Base-by-base conservation (phyloP, 1,140 invertebrate species). In the Leptonema lineaticorne region DNA sequence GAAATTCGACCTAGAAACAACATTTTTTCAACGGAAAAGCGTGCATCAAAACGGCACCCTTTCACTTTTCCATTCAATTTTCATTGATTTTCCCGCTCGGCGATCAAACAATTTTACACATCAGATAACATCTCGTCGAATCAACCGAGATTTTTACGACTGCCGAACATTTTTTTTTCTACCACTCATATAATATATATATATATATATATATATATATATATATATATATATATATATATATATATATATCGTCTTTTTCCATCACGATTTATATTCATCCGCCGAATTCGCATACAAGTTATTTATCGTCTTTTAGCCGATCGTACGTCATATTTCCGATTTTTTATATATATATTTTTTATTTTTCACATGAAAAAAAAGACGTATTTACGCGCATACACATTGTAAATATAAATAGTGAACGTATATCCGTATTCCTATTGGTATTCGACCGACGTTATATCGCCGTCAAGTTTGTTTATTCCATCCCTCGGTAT, bases 361-460 rank as follows among this genome's bases (percentile, higher is more conserved):
- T 41, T 41, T 41, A n/a, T n/a, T n/a, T 45, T 45, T 45, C 37
- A 45, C 16, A 45, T 45, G 16, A 3, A 45, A 9, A 45, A 45
- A n/a, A 45, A n/a, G 16, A 3, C 16, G 3, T 45, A n/a, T 53
- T 53, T 26, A 7, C 22, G 46, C 16, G 46, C 16, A 9, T 8
- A 53, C 50, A 45, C 16, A 53, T 16, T 9, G 37, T 24, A n/a
- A 53, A 62, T 45, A 62, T 62, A 62, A 62, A 62, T 62, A 62
- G 30, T 62, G 33, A 26, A 53, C 50, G 37, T 57, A 57, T 53
- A 20, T 20, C 48, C 48, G 4, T 9, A 18, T 26, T 62, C 59
- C 59, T 26, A 50, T 64, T 62, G 41, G 62, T 64, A 64, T 64
- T 64, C 62, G 24, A 20, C 45, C 1, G 59, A 11, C 27, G 62